phyloP scores from a whole-genome alignment of 2,113 vertebrate species.

The Chunga burmeisteri region DNA sequence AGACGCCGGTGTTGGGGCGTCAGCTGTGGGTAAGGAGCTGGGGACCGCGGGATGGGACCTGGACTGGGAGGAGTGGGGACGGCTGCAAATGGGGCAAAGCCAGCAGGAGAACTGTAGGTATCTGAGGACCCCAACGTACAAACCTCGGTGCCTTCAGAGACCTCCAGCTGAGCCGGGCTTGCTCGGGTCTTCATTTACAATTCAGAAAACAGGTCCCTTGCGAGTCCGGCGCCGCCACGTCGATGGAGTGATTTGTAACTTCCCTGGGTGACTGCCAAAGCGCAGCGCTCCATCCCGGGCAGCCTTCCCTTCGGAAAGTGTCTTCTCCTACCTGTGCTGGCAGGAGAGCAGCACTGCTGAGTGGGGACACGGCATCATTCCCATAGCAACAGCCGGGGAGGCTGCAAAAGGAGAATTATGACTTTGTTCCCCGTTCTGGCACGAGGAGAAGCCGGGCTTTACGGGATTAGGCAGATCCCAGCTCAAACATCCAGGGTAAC shows the following conservation, averaged over 20 bases:
- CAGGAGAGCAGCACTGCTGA: background rate
- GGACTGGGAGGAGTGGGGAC: background rate
- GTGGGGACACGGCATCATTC: background rate
- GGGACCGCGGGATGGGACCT: too few relatives aligned
- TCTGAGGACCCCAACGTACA: background rate
- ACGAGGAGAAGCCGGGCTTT: constrained; percentile 14
- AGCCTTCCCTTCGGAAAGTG: background rate
- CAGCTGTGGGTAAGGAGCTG: background rate
- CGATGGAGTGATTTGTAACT: background rate
- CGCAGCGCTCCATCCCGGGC: background rate
- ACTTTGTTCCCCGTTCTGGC: background rate
- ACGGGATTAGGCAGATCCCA: constrained; percentile 45
- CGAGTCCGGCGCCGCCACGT: rapidly evolving
- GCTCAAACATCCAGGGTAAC: constrained; percentile 47
- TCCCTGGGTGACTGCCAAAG: background rate
- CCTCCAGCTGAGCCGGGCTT: background rate
- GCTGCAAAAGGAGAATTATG: background rate
- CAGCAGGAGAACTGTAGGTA: background rate
- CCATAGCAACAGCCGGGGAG: constrained; percentile 46
- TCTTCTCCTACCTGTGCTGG: background rate
- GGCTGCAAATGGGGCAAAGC: background rate
- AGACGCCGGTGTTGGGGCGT: background rate
- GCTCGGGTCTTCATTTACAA: background rate
- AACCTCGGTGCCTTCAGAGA: rapidly evolving
- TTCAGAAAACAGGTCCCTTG: background rate